These are phyloP conservation scores for Oryzias javanicus DNA, from an alignment of 2,113 vertebrate genomes.

Conservation along the genomic window DNA sequence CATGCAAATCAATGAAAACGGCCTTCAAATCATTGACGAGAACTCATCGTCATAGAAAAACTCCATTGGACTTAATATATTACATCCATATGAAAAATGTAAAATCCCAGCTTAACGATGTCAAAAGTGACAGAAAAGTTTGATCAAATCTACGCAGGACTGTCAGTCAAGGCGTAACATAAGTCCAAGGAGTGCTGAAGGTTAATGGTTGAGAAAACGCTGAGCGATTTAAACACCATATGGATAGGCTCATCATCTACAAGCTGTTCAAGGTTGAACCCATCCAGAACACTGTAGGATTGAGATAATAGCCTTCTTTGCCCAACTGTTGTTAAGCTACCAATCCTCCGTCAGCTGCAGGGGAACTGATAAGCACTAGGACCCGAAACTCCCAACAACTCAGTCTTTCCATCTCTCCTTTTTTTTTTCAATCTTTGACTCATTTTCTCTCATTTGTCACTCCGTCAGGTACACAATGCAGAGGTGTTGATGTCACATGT, in stretches of 20 bases:
- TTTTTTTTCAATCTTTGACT: conserved; percentile 35
- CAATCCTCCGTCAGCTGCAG: conserved; percentile 61
- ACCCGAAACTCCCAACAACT: conserved; percentile 42
- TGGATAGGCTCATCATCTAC: conserved; percentile 76
- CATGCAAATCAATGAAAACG: too few relatives aligned
- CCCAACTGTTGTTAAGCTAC: conserved; percentile 72
- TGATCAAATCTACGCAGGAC: conserved; percentile 39
- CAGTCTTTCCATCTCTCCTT: conserved; percentile 28
- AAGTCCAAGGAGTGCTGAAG: conserved; percentile 74
- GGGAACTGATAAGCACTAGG: conserved; percentile 59
- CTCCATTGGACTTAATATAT: not conserved
- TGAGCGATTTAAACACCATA: conserved; percentile 76
- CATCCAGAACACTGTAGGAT: conserved; percentile 74
- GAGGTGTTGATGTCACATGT: conserved; percentile 36
- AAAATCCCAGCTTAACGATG: not conserved
- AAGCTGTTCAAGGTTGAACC: conserved; percentile 77
- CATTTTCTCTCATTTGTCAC: conserved; percentile 34
- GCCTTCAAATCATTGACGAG: too few relatives aligned
- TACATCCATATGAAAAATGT: not conserved
- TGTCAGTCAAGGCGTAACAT: conserved; percentile 71
- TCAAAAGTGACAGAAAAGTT: conserved; percentile 10
- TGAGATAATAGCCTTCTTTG: conserved; percentile 72
- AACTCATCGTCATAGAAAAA: too few relatives aligned
- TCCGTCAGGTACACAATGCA: conserved; percentile 45
- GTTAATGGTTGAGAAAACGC: conserved; percentile 75